Conservation (phyloP, 2,113 vertebrate genomes). For the Lepus americanus region DNA sequence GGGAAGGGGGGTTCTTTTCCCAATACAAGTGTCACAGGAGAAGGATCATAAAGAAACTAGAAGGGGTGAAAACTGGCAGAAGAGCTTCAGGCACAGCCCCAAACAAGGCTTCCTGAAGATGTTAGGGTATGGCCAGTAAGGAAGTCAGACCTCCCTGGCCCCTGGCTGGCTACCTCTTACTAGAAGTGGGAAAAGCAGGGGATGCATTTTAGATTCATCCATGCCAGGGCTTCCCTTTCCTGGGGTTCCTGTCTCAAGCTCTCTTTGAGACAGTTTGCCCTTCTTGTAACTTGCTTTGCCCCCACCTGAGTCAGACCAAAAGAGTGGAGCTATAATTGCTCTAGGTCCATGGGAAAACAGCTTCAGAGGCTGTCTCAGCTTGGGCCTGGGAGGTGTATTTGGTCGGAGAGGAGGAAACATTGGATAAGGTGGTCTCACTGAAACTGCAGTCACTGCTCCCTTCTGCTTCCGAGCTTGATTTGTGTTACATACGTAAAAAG, state of each 20-base stretch:
- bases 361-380: background rate
- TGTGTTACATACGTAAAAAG: background rate
- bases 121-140: background rate
- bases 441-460: background rate
- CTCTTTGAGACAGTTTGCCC: background rate
- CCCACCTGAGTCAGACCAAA: background rate
- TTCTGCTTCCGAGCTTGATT: background rate
- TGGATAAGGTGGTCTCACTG: background rate
- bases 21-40: background rate
- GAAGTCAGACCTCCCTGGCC: background rate
- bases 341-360: too few relatives aligned
- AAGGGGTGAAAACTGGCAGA: background rate
- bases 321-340: background rate
- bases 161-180: background rate
- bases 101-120: background rate
- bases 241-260: background rate
- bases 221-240: background rate
- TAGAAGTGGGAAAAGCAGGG: background rate
- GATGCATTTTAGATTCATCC: background rate
- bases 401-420: background rate
- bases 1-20: background rate
- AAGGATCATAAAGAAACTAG: background rate
- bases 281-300: background rate
- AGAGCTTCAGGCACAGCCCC: background rate
- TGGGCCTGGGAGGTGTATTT: background rate